Base-by-base conservation (phyloP, 2,113 vertebrate genomes). In the Willisornis vidua region DNA sequence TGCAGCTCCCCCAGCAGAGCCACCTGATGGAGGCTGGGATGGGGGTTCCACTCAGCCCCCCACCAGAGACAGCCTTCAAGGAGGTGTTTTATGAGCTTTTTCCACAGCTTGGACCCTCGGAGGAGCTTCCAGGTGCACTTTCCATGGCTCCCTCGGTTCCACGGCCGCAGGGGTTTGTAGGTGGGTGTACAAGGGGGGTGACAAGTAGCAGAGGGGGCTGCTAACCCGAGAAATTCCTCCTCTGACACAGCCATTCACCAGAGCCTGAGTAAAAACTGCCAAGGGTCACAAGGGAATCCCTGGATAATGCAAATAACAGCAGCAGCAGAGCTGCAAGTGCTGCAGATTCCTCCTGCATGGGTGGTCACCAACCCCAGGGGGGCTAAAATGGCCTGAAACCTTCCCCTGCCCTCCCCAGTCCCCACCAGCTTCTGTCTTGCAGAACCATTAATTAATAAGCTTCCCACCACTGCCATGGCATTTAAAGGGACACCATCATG, bases 31-130 rank as follows among this genome's bases (percentile, higher is more conserved):
- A 68, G 63, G 58, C 80, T 52, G 87, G 86, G 84, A 81, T 31
- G 87, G 87, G 91, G 81, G 55, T 61, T 87, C 49, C 55, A n/a
- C 81, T 66, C 77, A 77, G 73, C 59, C 55, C 57, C 33, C 45
- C 16, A 1, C 79, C 71, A n/a, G 70, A 57, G 41, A 52, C 82
- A 54, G 65, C 18, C 93, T 85, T 78, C 81, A 37, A 85, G 77
- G 73, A 95, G 87, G 87, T 87, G 92, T 91, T 94, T 85, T 85
- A 89, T 58, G 85, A 89, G 77, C 19, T 83, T 94, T 82, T 75
- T 85, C 62, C 79, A 85, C 5, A 17, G 57, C 51, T 51, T 41
- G 31, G 78, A 28, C 39, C 37, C 77, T 94, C 88, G 31, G 88
- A 89, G 92, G 58, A 87, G 31, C 61, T 89, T 87, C 82, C 88